phyloP scores from a whole-genome alignment of 2,797 vertebrate genomes.

The Micropoecilia bifurca region DNA sequence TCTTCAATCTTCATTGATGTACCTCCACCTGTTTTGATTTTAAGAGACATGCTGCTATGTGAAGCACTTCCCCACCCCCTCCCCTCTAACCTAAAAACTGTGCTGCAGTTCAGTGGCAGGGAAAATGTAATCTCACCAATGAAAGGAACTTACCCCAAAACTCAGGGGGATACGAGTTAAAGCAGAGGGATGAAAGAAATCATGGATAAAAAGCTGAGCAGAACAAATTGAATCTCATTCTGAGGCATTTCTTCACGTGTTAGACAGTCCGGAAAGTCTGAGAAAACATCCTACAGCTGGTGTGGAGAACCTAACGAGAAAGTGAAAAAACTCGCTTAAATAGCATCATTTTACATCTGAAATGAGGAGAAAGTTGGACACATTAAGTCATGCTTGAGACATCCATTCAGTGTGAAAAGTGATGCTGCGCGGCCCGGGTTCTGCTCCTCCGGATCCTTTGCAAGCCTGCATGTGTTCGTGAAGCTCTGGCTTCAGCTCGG shows the following conservation, averaged over 20 bases:
- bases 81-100: conserved; percentile 1
- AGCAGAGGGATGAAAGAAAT: conserved; percentile 20
- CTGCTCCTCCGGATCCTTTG: conserved; percentile 26
- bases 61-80: not conserved
- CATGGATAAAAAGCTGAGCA: conserved; percentile 30
- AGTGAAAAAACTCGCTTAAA: conserved; percentile 2
- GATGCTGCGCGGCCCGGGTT: not conserved
- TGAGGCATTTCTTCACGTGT: conserved; percentile 19
- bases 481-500: conserved; percentile 40
- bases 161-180: conserved; percentile 28
- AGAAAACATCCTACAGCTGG: not conserved
- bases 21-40: not conserved
- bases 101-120: conserved; percentile 26
- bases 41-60: conserved; percentile 5
- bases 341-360: conserved; percentile 15
- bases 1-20: not conserved
- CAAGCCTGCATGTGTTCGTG: conserved; percentile 46
- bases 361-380: conserved; percentile 9
- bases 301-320: conserved; percentile 5
- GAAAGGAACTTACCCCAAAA: conserved; percentile 24
- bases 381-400: conserved; percentile 4
- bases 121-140: conserved; percentile 23
- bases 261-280: conserved; percentile 2
- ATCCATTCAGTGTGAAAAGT: conserved; percentile 20
- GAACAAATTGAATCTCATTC: conserved; percentile 22